Base-by-base conservation (phyloP, 2,888 invertebrate species). In the Rhamnusium bicolor region DNA sequence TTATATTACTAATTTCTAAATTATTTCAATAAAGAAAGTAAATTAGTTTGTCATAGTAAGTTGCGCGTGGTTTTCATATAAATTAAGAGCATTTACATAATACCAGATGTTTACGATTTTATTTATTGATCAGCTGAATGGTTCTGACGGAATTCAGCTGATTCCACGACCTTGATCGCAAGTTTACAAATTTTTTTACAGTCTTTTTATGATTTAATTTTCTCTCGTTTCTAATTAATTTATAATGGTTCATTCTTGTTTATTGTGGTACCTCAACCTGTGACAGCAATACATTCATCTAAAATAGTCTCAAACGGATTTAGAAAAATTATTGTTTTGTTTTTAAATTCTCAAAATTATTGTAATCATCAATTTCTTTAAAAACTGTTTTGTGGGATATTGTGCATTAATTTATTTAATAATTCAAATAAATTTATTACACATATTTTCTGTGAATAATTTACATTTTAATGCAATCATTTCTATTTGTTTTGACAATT, bases 51-150 rank as follows among this genome's bases (percentile, higher is more conserved):
- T 73, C 74, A 77, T 74, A 75, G 75, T 74, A 77, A 75, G 77
- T 75, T 61, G 75, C 75, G 75, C 77, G 77, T 77, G 77, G 72
- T 70, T 58, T 68, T 71, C 77, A 74, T 75, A 75, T 73, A 74
- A 77, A 77, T 77, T 77, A 75, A 77, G 74, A 74, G 71, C 68
- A 77, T 77, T 77, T 77, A 73, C 77, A 77, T 77, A 77, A 77
- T 74, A 74, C 67, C 77, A 77, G 77, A 77, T 77, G 77, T 77
- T 77, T 73, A 73, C 75, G 72, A 75, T 77, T 74, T 72, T 69
- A 69, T 71, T 73, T 76, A 76, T 74, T 74, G 74, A 77, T 77
- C 74, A 73, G 65, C 54, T 56, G 27, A 46, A 67, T 61, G 53
- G 32, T 62, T 69, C 72, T 29, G 56, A 67, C 65, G 58, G 65